Evolutionary conservation across 1,140 invertebrate species (phyloP), one percentile per base, ranked within the genome.

Genomic region (Megalonaias nervosa): DNA sequence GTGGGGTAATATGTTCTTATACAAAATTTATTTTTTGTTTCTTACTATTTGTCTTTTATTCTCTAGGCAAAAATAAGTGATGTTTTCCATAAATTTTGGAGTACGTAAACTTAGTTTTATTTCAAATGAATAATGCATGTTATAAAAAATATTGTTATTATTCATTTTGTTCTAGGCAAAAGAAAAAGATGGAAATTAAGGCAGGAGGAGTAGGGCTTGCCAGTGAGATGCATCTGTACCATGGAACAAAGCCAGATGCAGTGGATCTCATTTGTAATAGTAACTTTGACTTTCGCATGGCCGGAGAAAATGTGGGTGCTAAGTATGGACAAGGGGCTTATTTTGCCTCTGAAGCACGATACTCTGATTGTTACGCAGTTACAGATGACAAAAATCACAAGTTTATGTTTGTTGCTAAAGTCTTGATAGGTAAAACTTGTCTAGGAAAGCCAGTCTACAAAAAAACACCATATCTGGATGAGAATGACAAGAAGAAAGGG

Each of bases 211-310:
- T 67, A 55, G 81, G 77, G 1, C 61, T 57, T 26, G 74, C 74
- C 19, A 77, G 79, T 56, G 84, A 85, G 62, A 48, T 72, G 57
- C 67, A 64, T 31, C 71, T 85, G 1, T 85, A 83, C 59, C 84
- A 85, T 66, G 84, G 84, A 23, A 85, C 84, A 9, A 76, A 73
- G 12, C 73, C 73, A 16, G 74, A 79, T 5, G 21, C 71, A 1
- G 73, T 81, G 14, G 75, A 83, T 15, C 26, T 69, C 21, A 85
- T 85, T 55, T 69, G 66, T 48, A 56, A 75, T 14, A 78, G 83
- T 62, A 81, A 81, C 60, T 82, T 85, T 67, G 82, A 85, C 70
- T 80, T 78, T 23, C 69, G 81, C 6, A 77, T 85, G n/a, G 74
- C 77, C 12, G 82, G 82, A 0, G 59, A n/a, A 5, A 67, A 71